Evolutionary conservation across 1,140 invertebrate genomes (phyloP), one percentile per base, ranked within the genome.

Genomic region (Eueides isabella): DNA sequence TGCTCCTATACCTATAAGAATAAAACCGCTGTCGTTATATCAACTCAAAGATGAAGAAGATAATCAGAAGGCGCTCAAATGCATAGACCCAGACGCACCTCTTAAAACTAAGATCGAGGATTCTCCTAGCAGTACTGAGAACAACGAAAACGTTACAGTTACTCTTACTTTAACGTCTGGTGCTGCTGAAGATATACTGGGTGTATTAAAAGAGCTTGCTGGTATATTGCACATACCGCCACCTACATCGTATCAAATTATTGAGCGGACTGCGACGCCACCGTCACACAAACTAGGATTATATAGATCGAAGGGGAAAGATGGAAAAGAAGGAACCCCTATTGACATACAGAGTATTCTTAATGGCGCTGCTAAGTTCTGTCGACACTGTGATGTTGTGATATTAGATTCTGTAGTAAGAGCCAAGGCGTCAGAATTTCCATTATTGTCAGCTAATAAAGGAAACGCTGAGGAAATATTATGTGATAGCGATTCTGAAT

Each of bases 131-230:
- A 89, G 95, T 94, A 75, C 92, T 95, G 82, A 96, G 95, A 88
- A 96, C 82, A 95, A 95, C 72, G 97, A 96, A 80, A 97, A 98
- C 93, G 97, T 99, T 61, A 98, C 98, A 28, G 98, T 99, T 12
- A 99, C 98, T 6, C 93, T 99, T 74, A 99, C 98, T 6, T 91
- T 99, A 33, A 98, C 97, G 11, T 97, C 97, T 69, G 95, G 96
- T 71, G 97, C 97, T 67, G 97, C 98, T 12, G 97, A 99, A 93
- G 98, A 99, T 89, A 98, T 99, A 79, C 95, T 97, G 77, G 97
- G 97, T 63, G 97, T 99, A 72, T 94, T 99, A 28, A 95, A 97
- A 80, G 96, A 98, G 90, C 95, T 99, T 78, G 98, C 98, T 5
- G 98, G 98, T 88, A 96, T 99, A 81, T 92, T 99, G 70, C 97